Evolutionary conservation across 2,797 vertebrate genomes (phyloP).

Genomic region (Psittacula derbiana): DNA sequence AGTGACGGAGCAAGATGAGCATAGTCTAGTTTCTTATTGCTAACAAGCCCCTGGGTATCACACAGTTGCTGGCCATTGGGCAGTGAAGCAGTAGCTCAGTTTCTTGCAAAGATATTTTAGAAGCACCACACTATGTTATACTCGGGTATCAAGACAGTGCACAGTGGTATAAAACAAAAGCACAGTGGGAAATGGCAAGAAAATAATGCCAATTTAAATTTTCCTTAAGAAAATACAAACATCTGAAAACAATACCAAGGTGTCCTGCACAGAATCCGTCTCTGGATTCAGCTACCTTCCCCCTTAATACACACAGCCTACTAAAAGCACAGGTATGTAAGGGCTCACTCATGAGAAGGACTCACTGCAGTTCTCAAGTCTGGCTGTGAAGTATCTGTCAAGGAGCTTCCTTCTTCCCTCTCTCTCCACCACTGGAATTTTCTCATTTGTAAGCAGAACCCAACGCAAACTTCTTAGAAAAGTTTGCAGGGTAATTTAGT

Average conservation of each 20-base stretch:
- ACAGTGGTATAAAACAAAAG: not conserved
- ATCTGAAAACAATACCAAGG: not conserved
- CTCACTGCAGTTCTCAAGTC: not conserved
- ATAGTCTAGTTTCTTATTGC: not conserved
- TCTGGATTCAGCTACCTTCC: not conserved
- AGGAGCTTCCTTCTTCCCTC: not conserved
- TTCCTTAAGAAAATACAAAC: not conserved
- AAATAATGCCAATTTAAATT: not conserved
- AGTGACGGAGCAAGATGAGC: not conserved
- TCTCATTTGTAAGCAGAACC: not conserved
- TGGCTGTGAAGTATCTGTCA: not conserved
- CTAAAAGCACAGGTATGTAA: not conserved
- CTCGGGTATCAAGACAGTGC: not conserved
- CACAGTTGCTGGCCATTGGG: not conserved
- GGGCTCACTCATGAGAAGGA: not conserved
- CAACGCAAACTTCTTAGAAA: not conserved
- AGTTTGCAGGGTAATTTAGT: not conserved
- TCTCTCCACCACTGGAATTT: not conserved
- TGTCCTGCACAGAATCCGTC: not conserved
- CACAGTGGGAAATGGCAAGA: not conserved
- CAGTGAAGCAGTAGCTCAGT: not conserved
- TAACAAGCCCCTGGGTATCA: not conserved
- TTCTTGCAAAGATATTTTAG: not conserved
- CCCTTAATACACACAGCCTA: not conserved
- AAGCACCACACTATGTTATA: not conserved